Evolutionary conservation across 2,888 invertebrate species (phyloP), one percentile per base, ranked within the genome.

Genomic region (Xestobium rufovillosum): DNA sequence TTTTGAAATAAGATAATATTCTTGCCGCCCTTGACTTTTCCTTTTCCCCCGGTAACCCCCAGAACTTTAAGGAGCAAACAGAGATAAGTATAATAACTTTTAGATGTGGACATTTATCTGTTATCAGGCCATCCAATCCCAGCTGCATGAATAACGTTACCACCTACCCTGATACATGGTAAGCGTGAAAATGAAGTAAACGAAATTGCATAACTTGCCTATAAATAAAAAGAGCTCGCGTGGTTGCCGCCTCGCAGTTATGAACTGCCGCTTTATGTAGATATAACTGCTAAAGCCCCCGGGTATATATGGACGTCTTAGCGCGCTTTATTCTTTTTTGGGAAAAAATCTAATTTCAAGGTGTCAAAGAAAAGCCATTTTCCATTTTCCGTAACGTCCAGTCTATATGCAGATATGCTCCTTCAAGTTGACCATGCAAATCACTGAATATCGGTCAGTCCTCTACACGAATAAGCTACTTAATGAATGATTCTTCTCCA

Each of bases 281-380:
- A 60, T 60, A 58, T 59, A 59, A 60, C 58, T 58, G 57, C 51
- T 53, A 53, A 56, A 53, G 55, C 59, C 55, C 58, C 39, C 35
- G 59, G 57, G 58, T 56, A 56, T n/a, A n/a, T 60, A 59, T 56
- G 58, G 56, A 51, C 57, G 57, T 58, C 58, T 59, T 56, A 57
- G 50, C 60, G n/a, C n/a, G 54, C 58, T 58, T 57, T 59, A 59
- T 61, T 60, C 59, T 60, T 58, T 61, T 59, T 61, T 50, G 48
- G 52, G 59, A 62, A 65, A 65, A 65, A 66, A 66, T 66, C 65
- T 66, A 66, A 66, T 66, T 66, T 65, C 61, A 60, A 65, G 65
- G 65, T 65, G 65, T 66, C 66, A 65, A 65, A 66, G 66, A 65
- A 66, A 65, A 66, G 65, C 65, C 65, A 65, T 66, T 65, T 65